phyloP scores from a whole-genome alignment of 2,888 invertebrate genomes.

The Synanthedon myopaeformis region DNA sequence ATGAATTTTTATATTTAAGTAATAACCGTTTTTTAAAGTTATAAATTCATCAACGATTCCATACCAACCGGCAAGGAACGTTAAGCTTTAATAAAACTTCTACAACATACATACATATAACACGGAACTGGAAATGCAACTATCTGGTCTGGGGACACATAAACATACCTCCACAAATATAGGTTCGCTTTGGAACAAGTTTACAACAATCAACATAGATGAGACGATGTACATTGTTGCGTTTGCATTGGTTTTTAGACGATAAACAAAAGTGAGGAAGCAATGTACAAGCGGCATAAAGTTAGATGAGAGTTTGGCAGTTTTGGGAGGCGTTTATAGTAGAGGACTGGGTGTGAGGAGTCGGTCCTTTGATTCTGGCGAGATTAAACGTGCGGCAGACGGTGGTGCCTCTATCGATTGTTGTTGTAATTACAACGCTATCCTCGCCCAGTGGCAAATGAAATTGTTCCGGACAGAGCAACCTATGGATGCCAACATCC shows the following conservation, averaged over 20 bases:
- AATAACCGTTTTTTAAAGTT: no score
- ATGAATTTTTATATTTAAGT: no score
- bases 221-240: constrained; percentile 21
- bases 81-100: constrained; percentile 54
- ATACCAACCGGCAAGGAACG: constrained; percentile 33
- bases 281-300: constrained; percentile 21
- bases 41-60: no score
- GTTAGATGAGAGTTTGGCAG: constrained; percentile 14
- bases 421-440: constrained; percentile 71
- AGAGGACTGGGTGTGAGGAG: constrained; percentile 56
- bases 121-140: constrained; percentile 59
- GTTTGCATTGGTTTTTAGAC: background rate
- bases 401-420: constrained; percentile 71
- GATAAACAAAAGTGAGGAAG: constrained; percentile 4
- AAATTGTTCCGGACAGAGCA: constrained; percentile 68
- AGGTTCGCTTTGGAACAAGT: constrained; percentile 42
- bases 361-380: constrained; percentile 67
- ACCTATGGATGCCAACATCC: constrained; percentile 57
- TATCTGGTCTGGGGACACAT: constrained; percentile 55
- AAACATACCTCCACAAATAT: constrained; percentile 56
- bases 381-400: constrained; percentile 71
- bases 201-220: constrained; percentile 25
- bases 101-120: constrained; percentile 45
- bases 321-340: constrained; percentile 34
- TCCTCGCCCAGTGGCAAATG: constrained; percentile 70